These are phyloP conservation scores for Plotosus lineatus DNA, from an alignment of 2,113 vertebrate species.

Conservation along the genomic window DNA sequence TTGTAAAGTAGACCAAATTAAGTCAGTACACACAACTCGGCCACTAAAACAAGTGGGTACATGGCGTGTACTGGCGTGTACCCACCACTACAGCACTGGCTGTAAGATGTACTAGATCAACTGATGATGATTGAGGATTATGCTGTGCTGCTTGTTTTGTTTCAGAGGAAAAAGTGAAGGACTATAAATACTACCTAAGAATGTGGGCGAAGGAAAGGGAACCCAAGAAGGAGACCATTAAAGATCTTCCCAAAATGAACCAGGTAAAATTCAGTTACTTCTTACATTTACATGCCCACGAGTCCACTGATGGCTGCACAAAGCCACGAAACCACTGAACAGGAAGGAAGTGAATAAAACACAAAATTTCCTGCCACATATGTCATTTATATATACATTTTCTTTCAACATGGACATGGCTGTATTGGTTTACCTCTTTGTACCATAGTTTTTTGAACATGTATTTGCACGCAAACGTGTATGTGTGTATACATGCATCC, in stretches of 20 bases:
- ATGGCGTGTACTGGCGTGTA: too few species aligned
- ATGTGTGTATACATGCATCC: too few species aligned
- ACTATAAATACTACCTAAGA: conserved; percentile 91
- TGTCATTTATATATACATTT: too few species aligned
- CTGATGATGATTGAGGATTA: background rate
- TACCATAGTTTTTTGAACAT: too few species aligned
- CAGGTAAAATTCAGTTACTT: conserved; percentile 76
- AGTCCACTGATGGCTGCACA: background rate
- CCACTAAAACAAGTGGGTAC: too few species aligned
- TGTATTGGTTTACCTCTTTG: background rate
- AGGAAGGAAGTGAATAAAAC: background rate
- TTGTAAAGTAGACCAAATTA: too few species aligned
- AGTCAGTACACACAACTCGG: too few species aligned
- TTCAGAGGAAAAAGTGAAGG: conserved; percentile 85
- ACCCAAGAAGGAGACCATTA: conserved; percentile 87
- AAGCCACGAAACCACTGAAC: background rate
- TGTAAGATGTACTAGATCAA: background rate
- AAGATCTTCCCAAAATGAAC: conserved; percentile 95
- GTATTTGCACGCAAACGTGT: too few species aligned
- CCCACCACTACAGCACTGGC: too few species aligned
- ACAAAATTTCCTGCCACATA: background rate
- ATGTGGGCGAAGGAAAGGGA: conserved; percentile 95
- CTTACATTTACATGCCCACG: background rate
- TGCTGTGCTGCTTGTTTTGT: conserved; percentile 5
- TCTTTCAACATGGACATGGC: background rate